Evolutionary conservation across 2,113 vertebrate genomes (phyloP), one percentile per base, ranked within the genome.

Genomic region (Anthoscopus minutus): DNA sequence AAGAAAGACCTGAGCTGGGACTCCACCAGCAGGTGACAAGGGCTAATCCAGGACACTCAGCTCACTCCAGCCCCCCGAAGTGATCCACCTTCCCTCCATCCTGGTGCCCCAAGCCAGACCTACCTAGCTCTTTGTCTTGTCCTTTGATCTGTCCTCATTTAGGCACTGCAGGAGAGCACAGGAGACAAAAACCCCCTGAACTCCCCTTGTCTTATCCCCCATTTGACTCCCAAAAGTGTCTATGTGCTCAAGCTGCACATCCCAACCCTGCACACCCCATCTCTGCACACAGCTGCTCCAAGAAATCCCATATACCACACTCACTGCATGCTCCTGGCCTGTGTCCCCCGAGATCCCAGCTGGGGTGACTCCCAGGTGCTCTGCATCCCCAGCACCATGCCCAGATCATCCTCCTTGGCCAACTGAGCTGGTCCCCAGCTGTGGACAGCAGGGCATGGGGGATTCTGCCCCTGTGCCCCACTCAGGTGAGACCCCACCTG

Each of bases 111-210:
- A 47, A 1, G 11, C 35, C 53, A 57, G 44, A 92, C 94, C 47
- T 85, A 96, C 94, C 92, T 97, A 45, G 23, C 11, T 94, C 89
- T 93, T 93, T 23, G 0, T 70, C 67, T 73, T 48, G 40, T 17
- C 58, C 40, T 89, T 38, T 0, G 0, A 15, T 30, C 27, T 50
- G 30, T 86, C 78, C 33, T 97, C 92, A 97, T 61, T 97, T 67
- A 28, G 94, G 96, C 73, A 97, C 97, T 97, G 92, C 42, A 57
- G 44, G 61, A 95, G 78, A 92, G 21, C 24, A 86, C 1, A 21
- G 53, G 38, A 92, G 38, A 77, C 23, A 62, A 35, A 70, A 94
- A 4, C 0, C 2, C 12, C 42, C 25, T 64, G 44, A 88, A 53
- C 2, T 45, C 35, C 15, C 23, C 42, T 62, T 3, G 0, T 31